Evolutionary conservation across 2,888 invertebrate species (phyloP).

Genomic region (Aleiodes testaceus): DNA sequence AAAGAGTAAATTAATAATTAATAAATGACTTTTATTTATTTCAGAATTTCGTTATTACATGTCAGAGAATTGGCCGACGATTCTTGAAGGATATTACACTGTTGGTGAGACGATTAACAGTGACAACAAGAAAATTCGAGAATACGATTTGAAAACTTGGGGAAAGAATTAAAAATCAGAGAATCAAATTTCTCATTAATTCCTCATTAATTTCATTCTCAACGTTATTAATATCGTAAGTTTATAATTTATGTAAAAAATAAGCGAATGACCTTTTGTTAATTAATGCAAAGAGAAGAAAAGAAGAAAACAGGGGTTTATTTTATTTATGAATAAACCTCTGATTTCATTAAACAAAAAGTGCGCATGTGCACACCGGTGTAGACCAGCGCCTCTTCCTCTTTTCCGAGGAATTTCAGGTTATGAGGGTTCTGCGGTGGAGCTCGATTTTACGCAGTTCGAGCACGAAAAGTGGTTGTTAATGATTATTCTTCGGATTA

Average conservation of each 20-base stretch:
- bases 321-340: too few species aligned
- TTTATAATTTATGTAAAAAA: conserved; percentile 40
- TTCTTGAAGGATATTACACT: conserved; percentile 81
- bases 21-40: conserved; percentile 55
- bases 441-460: too few species aligned
- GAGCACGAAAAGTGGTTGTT: too few species aligned
- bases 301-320: too few species aligned
- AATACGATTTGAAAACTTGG: conserved; percentile 75
- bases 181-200: conserved; percentile 44
- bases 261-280: too few species aligned
- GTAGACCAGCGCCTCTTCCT: neutral
- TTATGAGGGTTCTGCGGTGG: too few species aligned
- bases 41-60: conserved; percentile 83
- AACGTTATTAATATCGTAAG: conserved; percentile 64
- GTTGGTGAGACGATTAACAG: conserved; percentile 76
- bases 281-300: too few species aligned
- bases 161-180: conserved; percentile 76
- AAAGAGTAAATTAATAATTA: neutral
- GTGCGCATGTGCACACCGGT: too few species aligned
- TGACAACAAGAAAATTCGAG: conserved; percentile 69
- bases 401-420: too few species aligned
- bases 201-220: conserved; percentile 26
- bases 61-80: conserved; percentile 78
- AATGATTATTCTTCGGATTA: too few species aligned
- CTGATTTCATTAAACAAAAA: too few species aligned